Evolutionary conservation across 2,797 vertebrate genomes (phyloP).

Genomic region (Semotilus atromaculatus): DNA sequence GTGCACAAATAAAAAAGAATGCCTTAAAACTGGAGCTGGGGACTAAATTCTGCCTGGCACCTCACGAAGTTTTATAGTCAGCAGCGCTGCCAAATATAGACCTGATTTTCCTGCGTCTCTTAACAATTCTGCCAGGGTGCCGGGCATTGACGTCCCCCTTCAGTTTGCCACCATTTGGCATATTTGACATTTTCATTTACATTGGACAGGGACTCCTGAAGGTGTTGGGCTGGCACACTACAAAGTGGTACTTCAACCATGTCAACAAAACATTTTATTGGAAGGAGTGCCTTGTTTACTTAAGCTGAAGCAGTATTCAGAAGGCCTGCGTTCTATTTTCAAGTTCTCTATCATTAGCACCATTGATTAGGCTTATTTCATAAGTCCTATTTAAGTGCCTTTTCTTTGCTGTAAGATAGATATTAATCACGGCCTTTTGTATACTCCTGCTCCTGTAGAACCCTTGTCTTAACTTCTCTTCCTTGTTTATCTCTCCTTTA

Average conservation of each 20-base stretch:
- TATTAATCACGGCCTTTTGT: constrained; percentile 62
- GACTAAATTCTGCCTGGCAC: constrained; percentile 63
- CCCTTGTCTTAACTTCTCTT: constrained; percentile 55
- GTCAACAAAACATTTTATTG: constrained; percentile 59
- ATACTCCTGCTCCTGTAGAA: constrained; percentile 61
- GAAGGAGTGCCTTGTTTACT: constrained; percentile 64
- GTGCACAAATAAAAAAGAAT: constrained; percentile 63
- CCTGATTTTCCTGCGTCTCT: constrained; percentile 44
- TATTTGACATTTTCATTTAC: constrained; percentile 64
- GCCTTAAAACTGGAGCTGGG: constrained; percentile 64
- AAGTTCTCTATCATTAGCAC: constrained; percentile 30
- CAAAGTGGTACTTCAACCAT: constrained; percentile 62
- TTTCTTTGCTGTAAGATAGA: constrained; percentile 42
- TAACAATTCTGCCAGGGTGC: constrained; percentile 51
- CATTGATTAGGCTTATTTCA: constrained; percentile 23
- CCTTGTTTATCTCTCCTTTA: constrained; percentile 51
- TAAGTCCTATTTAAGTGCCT: constrained; percentile 25
- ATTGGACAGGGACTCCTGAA: constrained; percentile 65
- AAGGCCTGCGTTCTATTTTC: constrained; percentile 56
- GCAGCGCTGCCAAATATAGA: constrained; percentile 46
- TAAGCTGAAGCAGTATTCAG: constrained; percentile 64
- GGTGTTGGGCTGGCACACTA: constrained; percentile 65
- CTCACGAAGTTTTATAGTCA: constrained; percentile 50
- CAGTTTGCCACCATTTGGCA: constrained; percentile 63
- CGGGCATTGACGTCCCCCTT: constrained; percentile 62